Evolutionary conservation across 2,113 vertebrate genomes (phyloP).

Genomic region (Naja naja): DNA sequence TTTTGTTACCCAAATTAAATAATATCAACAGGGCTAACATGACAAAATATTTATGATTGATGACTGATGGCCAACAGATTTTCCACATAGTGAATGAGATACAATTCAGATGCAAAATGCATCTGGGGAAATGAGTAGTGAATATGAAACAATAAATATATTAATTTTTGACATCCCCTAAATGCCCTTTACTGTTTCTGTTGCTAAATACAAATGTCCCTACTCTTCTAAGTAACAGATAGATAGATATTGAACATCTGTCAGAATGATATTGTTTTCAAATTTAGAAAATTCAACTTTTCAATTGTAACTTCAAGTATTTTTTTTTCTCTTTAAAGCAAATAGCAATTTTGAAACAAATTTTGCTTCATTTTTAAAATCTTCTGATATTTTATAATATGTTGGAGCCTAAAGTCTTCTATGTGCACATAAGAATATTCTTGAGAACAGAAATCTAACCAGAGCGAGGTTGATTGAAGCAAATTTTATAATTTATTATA

Average conservation of each 20-base stretch:
- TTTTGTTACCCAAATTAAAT: too few species aligned
- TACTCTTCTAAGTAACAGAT: not conserved
- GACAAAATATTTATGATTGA: not conserved
- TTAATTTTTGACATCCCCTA: not conserved
- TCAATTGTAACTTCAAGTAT: not conserved
- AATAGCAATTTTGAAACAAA: not conserved
- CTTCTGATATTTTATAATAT: not conserved
- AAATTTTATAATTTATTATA: not conserved
- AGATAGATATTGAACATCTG: not conserved
- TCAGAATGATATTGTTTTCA: not conserved
- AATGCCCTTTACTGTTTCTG: not conserved
- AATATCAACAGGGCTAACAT: not conserved
- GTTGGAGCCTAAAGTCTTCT: not conserved
- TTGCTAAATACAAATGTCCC: not conserved
- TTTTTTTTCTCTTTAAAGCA: not conserved
- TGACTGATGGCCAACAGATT: not conserved
- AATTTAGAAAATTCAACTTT: not conserved
- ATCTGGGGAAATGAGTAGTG: not conserved
- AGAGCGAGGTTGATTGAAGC: not conserved
- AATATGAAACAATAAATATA: not conserved
- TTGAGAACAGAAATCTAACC: not conserved
- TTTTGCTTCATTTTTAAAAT: not conserved
- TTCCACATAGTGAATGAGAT: not conserved
- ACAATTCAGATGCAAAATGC: not conserved
- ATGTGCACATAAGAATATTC: not conserved